phyloP scores from a whole-genome alignment of 2,888 invertebrate genomes.

The Tridacna gigas region DNA sequence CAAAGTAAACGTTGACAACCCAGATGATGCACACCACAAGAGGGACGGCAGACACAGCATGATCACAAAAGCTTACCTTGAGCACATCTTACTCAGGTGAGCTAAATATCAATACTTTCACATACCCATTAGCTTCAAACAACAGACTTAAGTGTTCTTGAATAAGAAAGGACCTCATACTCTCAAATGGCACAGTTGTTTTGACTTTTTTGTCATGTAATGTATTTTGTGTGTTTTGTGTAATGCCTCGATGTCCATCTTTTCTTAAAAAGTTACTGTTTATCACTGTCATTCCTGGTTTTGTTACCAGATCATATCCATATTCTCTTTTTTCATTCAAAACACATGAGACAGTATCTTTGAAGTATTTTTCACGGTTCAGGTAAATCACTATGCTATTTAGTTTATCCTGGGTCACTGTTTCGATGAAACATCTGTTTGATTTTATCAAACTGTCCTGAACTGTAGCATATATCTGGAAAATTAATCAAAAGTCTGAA shows the following conservation, averaged over 20 bases:
- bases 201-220: neutral
- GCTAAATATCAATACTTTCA: neutral
- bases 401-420: conserved; percentile 5
- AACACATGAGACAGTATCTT: neutral
- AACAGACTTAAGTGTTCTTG: conserved; percentile 32
- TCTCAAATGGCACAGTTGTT: conserved; percentile 14
- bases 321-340: neutral
- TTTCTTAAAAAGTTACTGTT: neutral
- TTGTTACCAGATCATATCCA: neutral
- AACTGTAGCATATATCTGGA: conserved; percentile 9
- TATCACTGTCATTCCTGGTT: neutral
- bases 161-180: conserved; percentile 39
- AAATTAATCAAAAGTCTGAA: neutral
- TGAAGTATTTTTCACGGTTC: conserved; percentile 4
- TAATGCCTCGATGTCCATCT: neutral
- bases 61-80: too few species aligned
- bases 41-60: too few species aligned
- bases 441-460: neutral
- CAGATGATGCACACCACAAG: too few species aligned
- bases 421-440: neutral
- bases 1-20: too few species aligned
- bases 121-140: conserved; percentile 24
- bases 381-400: conserved; percentile 12
- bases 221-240: neutral
- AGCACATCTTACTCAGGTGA: too few species aligned